Evolutionary conservation across 2,888 invertebrate species (phyloP).

Genomic region (Cosmorhoe ocellata): DNA sequence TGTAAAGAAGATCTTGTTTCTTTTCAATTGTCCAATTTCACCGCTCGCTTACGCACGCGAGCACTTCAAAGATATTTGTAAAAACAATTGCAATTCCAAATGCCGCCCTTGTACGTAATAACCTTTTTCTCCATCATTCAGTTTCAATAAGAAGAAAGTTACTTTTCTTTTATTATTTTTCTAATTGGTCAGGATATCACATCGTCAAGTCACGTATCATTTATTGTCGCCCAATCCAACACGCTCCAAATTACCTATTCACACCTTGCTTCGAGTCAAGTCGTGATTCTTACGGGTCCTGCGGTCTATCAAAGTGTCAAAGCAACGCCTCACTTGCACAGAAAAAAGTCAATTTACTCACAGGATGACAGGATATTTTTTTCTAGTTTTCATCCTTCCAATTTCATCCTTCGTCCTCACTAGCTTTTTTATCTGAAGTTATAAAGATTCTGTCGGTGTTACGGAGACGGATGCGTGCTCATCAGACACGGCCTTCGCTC

Average conservation of each 20-base stretch:
- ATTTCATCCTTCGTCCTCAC: constrained; percentile 43
- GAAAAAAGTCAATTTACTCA: constrained; percentile 61
- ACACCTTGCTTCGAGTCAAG: constrained; percentile 34
- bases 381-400: constrained; percentile 42
- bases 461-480: constrained; percentile 54
- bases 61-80: background rate
- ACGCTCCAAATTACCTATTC: constrained; percentile 59
- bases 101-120: background rate
- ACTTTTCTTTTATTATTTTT: background rate
- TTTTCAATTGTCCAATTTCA: constrained; percentile 31
- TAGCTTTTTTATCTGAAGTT: constrained; percentile 49
- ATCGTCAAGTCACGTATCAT: constrained; percentile 10
- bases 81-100: background rate
- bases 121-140: background rate
- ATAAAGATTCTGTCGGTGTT: constrained; percentile 62
- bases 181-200: constrained; percentile 11
- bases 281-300: constrained; percentile 50
- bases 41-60: background rate
- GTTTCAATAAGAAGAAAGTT: too few relatives aligned
- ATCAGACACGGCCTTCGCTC: constrained; percentile 57
- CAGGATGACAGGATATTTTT: constrained; percentile 45
- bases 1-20: constrained; percentile 31
- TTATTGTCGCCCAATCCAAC: constrained; percentile 19
- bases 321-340: constrained; percentile 32
- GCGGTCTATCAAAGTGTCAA: constrained; percentile 55